A percentile compares a stretch with the other conserved stretches of the same genome.
phyloP scores from a whole-genome alignment of 2,888 invertebrate species.

The Pristionchus exspectatus region DNA sequence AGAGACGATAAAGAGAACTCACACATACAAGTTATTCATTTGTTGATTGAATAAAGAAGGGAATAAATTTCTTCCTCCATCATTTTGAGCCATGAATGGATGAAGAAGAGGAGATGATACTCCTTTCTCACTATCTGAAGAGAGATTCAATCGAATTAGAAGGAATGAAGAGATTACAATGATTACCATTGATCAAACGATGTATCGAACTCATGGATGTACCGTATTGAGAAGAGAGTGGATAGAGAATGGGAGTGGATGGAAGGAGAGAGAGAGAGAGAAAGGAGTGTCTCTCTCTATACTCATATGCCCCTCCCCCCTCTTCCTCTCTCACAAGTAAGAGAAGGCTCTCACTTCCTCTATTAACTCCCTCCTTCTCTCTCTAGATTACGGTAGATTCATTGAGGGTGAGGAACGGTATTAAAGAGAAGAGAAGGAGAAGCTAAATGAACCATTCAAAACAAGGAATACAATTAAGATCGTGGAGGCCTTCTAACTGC shows the following conservation, averaged over 20 bases:
- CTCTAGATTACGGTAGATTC: slow-evolving; percentile 33
- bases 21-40: slow-evolving; percentile 37
- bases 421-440: slow-evolving; percentile 38
- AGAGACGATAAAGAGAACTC: background rate
- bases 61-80: background rate
- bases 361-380: slow-evolving; percentile 40
- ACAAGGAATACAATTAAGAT: slow-evolving; percentile 53
- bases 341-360: slow-evolving; percentile 42
- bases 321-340: slow-evolving; percentile 12
- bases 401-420: slow-evolving; percentile 2
- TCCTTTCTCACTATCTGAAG: slow-evolving; percentile 18
- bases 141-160: background rate
- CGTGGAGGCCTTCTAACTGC: background rate
- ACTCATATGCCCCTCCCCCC: slow-evolving; percentile 47
- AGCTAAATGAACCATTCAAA: slow-evolving; percentile 4
- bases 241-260: background rate
- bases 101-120: slow-evolving; percentile 15
- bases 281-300: slow-evolving; percentile 22
- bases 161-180: background rate
- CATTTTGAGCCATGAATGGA: slow-evolving; percentile 25
- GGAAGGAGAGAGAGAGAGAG: background rate
- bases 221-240: slow-evolving; percentile 48
- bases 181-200: slow-evolving; percentile 8
- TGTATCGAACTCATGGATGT: slow-evolving; percentile 48
- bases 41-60: slow-evolving; percentile 39